phyloP scores from a whole-genome alignment of 2,888 invertebrate species.

The Laspeyria flexula region DNA sequence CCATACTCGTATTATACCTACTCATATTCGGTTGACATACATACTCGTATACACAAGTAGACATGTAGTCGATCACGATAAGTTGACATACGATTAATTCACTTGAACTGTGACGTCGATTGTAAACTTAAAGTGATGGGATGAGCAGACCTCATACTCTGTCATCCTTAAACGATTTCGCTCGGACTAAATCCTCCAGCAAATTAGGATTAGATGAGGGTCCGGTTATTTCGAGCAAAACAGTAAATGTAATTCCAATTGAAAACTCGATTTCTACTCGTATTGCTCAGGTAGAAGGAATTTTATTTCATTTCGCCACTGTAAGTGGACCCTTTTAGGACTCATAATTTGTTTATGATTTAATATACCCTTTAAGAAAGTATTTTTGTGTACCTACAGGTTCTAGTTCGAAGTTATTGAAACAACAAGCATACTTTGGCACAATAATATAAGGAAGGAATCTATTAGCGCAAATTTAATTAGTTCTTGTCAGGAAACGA shows the following conservation, averaged over 20 bases:
- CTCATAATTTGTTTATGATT: conserved; percentile 30
- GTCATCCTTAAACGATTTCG: conserved; percentile 60
- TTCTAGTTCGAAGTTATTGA: conserved; percentile 8
- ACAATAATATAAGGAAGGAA: no score
- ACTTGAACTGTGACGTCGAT: not conserved
- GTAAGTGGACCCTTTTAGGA: conserved; percentile 32
- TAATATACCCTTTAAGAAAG: conserved; percentile 22
- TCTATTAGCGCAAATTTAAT: no score
- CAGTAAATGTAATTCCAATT: conserved; percentile 66
- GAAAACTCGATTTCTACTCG: conserved; percentile 60
- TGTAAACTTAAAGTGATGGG: conserved; percentile 41
- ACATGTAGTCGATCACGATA: no score
- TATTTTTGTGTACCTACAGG: no score
- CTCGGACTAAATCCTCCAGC: conserved; percentile 67
- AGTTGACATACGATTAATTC: no score
- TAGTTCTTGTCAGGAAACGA: no score
- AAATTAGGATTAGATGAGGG: conserved; percentile 77
- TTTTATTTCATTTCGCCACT: conserved; percentile 34
- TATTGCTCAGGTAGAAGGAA: conserved; percentile 48
- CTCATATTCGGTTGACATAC: no score
- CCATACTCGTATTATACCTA: no score
- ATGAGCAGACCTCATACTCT: conserved; percentile 36
- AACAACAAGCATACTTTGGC: no score
- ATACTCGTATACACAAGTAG: no score
- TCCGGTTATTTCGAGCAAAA: conserved; percentile 67